These are phyloP conservation scores for Hippocampus kuda DNA, from an alignment of 2,797 vertebrate genomes.

Conservation along the genomic window DNA sequence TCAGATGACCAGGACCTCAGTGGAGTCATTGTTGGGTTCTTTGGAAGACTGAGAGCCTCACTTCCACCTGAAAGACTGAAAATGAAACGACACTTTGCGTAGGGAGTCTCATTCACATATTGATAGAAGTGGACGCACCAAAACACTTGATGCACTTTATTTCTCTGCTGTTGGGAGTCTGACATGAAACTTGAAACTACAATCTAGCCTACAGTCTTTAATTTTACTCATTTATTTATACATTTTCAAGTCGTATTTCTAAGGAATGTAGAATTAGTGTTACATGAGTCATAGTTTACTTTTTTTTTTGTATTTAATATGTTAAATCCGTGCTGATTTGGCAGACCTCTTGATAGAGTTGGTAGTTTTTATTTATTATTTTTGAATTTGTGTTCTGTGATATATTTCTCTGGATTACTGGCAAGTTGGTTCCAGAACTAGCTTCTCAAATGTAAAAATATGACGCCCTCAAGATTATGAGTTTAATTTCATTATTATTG, in stretches of 20 bases:
- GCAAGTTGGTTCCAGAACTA: constrained; percentile 17
- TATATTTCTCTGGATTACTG: constrained; percentile 6
- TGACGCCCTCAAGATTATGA: constrained; percentile 17
- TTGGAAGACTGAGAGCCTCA: constrained; percentile 35
- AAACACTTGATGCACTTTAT: constrained; percentile 67
- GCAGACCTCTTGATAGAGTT: not conserved
- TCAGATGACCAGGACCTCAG: constrained; percentile 58
- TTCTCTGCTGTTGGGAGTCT: constrained; percentile 15
- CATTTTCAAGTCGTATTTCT: constrained; percentile 18
- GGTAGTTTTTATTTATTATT: not conserved
- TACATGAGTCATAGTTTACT: not conserved
- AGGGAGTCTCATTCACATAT: not conserved
- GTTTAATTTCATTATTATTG: constrained; percentile 29
- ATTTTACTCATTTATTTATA: constrained; percentile 14
- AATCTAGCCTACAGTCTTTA: not conserved
- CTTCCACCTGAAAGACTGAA: not conserved
- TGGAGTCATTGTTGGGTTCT: constrained; percentile 60
- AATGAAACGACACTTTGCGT: not conserved
- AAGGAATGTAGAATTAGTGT: not conserved
- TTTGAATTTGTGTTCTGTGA: not conserved
- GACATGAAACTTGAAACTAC: constrained; percentile 18
- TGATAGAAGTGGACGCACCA: constrained; percentile 8
- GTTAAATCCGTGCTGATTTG: not conserved
- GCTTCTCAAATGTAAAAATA: constrained; percentile 21
- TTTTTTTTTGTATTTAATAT: not conserved